Conservation (phyloP, 2,888 invertebrate species). For the Venusia cambrica region DNA sequence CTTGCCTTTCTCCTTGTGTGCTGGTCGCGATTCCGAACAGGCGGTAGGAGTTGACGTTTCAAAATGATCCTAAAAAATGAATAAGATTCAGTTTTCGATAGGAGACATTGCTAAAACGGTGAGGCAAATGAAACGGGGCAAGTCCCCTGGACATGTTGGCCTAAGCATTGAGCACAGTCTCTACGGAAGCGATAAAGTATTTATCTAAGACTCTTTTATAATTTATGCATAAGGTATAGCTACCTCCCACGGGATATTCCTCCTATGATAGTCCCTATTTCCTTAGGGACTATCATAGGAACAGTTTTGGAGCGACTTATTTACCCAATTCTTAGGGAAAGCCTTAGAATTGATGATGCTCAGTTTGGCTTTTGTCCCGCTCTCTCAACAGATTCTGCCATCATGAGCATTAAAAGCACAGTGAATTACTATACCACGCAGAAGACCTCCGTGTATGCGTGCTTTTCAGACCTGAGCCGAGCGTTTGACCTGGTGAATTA, state of each 20-base stretch:
- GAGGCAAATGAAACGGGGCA: constrained; percentile 11
- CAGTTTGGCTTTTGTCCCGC: constrained; percentile 16
- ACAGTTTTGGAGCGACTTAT: no score
- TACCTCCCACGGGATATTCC: constrained; percentile 3
- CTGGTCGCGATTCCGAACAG: no score
- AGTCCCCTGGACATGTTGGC: constrained; percentile 11
- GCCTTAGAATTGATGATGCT: constrained; percentile 4
- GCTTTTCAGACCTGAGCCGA: constrained; percentile 7
- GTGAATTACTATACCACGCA: constrained; percentile 8
- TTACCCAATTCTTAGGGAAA: constrained; percentile 1
- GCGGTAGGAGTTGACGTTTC: no score
- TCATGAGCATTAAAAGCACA: constrained; percentile 8
- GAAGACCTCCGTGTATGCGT: constrained; percentile 1
- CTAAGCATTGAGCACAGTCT: constrained; percentile 11
- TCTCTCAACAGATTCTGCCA: constrained; percentile 15
- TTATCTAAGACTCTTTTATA: constrained; percentile 1
- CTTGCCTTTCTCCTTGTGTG: no score
- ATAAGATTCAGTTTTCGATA: no score
- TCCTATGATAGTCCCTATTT: constrained; percentile 2
- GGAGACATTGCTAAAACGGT: constrained; percentile 1
- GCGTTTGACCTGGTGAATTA: constrained; percentile 29
- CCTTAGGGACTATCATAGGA: constrained; percentile 9
- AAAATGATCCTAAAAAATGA: no score
- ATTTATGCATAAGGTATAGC: constrained; percentile 1
- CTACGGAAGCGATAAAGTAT: constrained; percentile 1